These are phyloP conservation scores for Euphydryas editha DNA, from an alignment of 2,888 invertebrate species.

Conservation along the genomic window DNA sequence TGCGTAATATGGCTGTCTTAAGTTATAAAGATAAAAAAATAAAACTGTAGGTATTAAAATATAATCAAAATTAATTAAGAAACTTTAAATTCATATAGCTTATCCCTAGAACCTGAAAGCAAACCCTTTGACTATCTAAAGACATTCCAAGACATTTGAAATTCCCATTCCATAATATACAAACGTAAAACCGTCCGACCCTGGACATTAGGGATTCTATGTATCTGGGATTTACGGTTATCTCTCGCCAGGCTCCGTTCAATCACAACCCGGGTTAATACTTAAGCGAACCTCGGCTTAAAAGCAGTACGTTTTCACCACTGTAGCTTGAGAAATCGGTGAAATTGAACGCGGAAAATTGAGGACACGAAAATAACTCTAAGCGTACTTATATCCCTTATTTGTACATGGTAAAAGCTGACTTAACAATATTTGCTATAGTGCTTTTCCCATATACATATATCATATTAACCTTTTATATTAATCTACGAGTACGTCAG, in stretches of 20 bases:
- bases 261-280: constrained; percentile 79
- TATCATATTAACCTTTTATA: too few species aligned
- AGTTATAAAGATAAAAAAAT: too few species aligned
- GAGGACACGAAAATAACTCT: too few species aligned
- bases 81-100: background rate
- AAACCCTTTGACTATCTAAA: background rate
- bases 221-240: constrained; percentile 81
- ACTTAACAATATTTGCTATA: too few species aligned
- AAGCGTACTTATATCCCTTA: too few species aligned
- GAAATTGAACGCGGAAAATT: background rate
- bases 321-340: background rate
- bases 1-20: too few species aligned
- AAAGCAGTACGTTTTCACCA: constrained; percentile 8
- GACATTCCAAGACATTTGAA: background rate
- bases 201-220: constrained; percentile 54
- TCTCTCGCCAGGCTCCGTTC: constrained; percentile 78
- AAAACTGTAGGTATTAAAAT: too few species aligned
- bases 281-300: constrained; percentile 55
- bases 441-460: too few species aligned
- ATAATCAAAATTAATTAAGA: too few species aligned
- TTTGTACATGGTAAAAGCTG: too few species aligned
- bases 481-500: too few species aligned
- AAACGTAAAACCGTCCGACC: constrained; percentile 39
- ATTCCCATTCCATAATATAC: background rate
- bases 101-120: background rate